These are phyloP conservation scores for Flexamia atlantica DNA, from an alignment of 2,888 invertebrate species.

Conservation along the genomic window DNA sequence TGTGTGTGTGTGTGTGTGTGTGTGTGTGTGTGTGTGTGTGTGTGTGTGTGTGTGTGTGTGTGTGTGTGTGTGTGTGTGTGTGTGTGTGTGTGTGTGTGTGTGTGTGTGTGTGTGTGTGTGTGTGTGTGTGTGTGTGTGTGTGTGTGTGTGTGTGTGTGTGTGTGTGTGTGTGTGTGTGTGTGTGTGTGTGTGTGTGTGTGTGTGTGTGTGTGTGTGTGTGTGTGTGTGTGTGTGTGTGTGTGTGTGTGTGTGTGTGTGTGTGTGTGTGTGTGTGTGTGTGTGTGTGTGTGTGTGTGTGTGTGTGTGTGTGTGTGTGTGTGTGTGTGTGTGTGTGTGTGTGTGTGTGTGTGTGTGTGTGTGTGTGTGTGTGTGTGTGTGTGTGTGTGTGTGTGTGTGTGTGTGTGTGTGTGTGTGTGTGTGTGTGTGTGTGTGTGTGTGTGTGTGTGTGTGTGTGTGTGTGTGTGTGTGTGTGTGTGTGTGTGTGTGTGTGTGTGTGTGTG, in stretches of 20 bases:
- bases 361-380: conserved; percentile 38
- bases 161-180: conserved; percentile 52
- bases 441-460: conserved; percentile 40
- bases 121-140: conserved; percentile 52
- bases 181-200: conserved; percentile 52
- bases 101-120: conserved; percentile 52
- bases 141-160: conserved; percentile 51
- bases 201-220: conserved; percentile 52
- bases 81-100: conserved; percentile 52
- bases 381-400: conserved; percentile 43
- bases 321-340: conserved; percentile 51
- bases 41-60: conserved; percentile 52
- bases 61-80: conserved; percentile 52
- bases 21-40: conserved; percentile 52
- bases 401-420: conserved; percentile 40
- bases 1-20: conserved; percentile 52
- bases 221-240: conserved; percentile 49
- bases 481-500: conserved; percentile 40
- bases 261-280: conserved; percentile 52
- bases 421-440: conserved; percentile 40
- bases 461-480: conserved; percentile 40
- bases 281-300: conserved; percentile 52
- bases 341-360: conserved; percentile 44
- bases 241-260: conserved; percentile 52
- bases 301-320: conserved; percentile 52